Conservation (phyloP, 2,113 vertebrate genomes). For the Pholis gunnellus region DNA sequence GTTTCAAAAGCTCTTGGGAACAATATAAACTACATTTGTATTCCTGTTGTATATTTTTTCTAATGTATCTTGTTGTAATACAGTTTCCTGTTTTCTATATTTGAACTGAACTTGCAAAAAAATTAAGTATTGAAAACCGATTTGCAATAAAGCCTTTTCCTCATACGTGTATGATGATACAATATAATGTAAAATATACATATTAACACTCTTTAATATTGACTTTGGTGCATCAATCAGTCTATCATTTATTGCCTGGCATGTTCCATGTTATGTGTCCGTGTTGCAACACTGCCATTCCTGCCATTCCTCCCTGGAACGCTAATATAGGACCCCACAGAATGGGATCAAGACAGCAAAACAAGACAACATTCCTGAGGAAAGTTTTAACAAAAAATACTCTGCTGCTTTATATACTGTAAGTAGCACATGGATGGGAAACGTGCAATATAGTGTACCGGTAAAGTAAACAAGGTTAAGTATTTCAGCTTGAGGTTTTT, state of each 20-base stretch:
- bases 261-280: slow-evolving; percentile 54
- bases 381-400: slow-evolving; percentile 74
- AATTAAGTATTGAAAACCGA: not conserved
- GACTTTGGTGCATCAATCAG: slow-evolving; percentile 61
- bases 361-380: slow-evolving; percentile 76
- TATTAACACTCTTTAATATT: slow-evolving; percentile 50
- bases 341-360: slow-evolving; percentile 62
- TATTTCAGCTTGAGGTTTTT: not conserved
- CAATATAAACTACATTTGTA: slow-evolving; percentile 9
- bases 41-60: not conserved
- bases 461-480: not conserved
- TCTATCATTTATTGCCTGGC: slow-evolving; percentile 52
- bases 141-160: not conserved
- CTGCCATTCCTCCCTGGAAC: slow-evolving; percentile 68
- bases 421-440: slow-evolving; percentile 6
- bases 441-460: not conserved
- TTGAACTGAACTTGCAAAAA: not conserved
- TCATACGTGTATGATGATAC: not conserved
- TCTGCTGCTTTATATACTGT: slow-evolving; percentile 41
- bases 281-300: slow-evolving; percentile 70
- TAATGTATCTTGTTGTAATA: not conserved
- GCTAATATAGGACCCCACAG: slow-evolving; percentile 64
- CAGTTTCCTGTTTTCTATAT: not conserved
- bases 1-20: slow-evolving; percentile 27
- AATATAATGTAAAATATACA: not conserved